Evolutionary conservation across 1,140 invertebrate genomes (phyloP), one percentile per base, ranked within the genome.

Genomic region (Anastrepha obliqua): DNA sequence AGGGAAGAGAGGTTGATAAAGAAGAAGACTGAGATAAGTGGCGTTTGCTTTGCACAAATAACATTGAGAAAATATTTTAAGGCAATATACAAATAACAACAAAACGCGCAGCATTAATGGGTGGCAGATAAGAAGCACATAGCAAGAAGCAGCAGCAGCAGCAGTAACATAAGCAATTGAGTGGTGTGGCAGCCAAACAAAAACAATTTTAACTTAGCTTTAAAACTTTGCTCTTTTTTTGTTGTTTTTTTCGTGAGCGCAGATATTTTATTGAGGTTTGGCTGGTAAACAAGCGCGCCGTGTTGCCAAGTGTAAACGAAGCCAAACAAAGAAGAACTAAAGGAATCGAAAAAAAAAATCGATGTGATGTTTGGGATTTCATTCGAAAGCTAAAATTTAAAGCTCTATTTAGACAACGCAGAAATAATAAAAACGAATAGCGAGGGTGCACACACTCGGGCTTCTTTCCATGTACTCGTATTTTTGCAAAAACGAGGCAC

Each of bases 341-440:
- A 1, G 0, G 29, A 29, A 29, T 29, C 29, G 29, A 29, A 29
- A 29, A 29, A 29, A 29, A 29, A 29, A 29, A 0, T 29, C 0
- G 29, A 29, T 29, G 29, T 29, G 29, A 29, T 29, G 29, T 29
- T 29, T 1, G 29, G 29, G 29, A 29, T 29, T 29, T 29, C 29
- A 29, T 29, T 29, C 81, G 44, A 15, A 86, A 86, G 29, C 29
- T 42, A 29, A 86, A 64, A 44, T 86, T 64, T 81, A 81, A 81
- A 81, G 74, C 74, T 81, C 55, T 81, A 81, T 81, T 55, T 13
- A 55, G 74, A 20, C 74, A 81, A 15, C 74, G 17, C 4, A 51
- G 20, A 29, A 9, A 55, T 81, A 29, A 51, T 20, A 55, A 4
- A 13, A 55, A 58, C 11, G 11, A 8, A 11, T 81, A n/a, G 47